Evolutionary conservation across 2,113 vertebrate genomes (phyloP).

Genomic region (Microtus pennsylvanicus): DNA sequence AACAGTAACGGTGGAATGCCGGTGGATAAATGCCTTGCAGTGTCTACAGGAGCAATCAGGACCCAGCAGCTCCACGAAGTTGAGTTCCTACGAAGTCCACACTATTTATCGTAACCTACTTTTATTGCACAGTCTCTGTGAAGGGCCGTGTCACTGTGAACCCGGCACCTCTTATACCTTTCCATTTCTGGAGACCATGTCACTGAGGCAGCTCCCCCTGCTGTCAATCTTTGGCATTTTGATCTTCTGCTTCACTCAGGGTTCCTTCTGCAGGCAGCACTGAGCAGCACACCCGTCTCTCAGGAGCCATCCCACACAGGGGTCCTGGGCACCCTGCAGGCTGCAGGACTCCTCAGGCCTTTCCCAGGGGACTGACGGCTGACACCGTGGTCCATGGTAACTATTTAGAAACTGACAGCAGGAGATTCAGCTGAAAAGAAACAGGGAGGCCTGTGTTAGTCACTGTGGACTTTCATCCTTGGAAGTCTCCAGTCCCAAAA

Average conservation of each 20-base stretch:
- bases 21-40: conserved; percentile 22
- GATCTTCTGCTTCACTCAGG: conserved; percentile 57
- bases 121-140: conserved; percentile 59
- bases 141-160: conserved; percentile 2
- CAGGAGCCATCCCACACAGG: background rate
- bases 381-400: background rate
- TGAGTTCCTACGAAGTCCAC: background rate
- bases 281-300: background rate
- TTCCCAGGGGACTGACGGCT: conserved; percentile 4
- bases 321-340: conserved; percentile 23
- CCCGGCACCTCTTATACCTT: background rate
- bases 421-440: conserved; percentile 93
- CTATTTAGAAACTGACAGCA: conserved; percentile 94
- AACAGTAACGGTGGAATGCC: conserved; percentile 52
- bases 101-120: conserved; percentile 22
- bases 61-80: conserved; percentile 46
- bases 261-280: background rate
- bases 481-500: background rate
- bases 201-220: background rate
- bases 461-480: background rate
- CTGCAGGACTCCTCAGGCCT: background rate
- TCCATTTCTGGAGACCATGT: background rate
- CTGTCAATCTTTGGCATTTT: conserved; percentile 75
- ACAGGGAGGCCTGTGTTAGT: conserved; percentile 54
- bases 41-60: background rate